Conservation (phyloP, 2,113 vertebrate species). For the Planiliza haematocheilus region DNA sequence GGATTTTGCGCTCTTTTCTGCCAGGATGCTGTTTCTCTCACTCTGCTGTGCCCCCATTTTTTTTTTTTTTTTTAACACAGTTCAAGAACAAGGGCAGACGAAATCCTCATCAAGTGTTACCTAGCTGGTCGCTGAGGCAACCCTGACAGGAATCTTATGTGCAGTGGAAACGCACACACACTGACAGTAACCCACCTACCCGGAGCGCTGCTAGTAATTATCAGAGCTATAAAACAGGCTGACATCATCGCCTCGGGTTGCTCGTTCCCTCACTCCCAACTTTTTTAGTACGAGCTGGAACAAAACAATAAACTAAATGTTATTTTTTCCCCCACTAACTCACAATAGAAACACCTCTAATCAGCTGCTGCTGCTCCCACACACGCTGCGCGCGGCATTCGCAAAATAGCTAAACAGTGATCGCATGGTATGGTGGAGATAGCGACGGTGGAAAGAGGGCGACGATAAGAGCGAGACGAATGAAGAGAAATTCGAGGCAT, state of each 20-base stretch:
- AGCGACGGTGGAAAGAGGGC: not conserved
- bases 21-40: not conserved
- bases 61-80: not conserved
- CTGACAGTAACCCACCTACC: constrained; percentile 58
- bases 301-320: constrained; percentile 3
- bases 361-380: constrained; percentile 8
- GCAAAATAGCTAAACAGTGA: constrained; percentile 37
- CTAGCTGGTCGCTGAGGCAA: constrained; percentile 62
- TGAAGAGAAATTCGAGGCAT: constrained; percentile 5
- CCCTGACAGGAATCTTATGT: constrained; percentile 59
- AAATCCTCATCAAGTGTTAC: constrained; percentile 42
- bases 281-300: not conserved
- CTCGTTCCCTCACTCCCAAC: constrained; percentile 38
- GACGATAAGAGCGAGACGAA: constrained; percentile 30
- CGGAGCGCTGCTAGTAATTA: constrained; percentile 70
- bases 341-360: not conserved
- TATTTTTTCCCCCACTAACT: not conserved
- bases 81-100: constrained; percentile 25
- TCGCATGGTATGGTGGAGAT: constrained; percentile 30
- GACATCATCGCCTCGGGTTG: constrained; percentile 70
- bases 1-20: not conserved
- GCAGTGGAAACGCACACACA: constrained; percentile 36
- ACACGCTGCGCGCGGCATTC: not conserved
- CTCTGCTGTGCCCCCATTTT: not conserved
- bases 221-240: constrained; percentile 73